Evolutionary conservation across 92 coral and sea anemone genomes (phyloP).

Genomic region (Actinostola sp.): DNA sequence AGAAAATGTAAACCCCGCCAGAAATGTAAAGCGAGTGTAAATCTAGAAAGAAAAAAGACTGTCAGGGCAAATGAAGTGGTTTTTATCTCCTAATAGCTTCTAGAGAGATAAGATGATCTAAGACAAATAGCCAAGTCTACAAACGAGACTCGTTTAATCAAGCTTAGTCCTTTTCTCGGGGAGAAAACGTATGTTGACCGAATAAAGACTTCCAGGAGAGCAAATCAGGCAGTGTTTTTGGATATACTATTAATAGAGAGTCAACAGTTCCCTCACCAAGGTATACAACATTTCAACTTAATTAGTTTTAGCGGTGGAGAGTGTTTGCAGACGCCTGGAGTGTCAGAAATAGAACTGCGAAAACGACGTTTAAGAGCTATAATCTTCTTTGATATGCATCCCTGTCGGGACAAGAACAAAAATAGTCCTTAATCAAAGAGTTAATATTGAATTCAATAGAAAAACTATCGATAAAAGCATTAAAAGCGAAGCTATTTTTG

Average conservation of each 20-base stretch:
- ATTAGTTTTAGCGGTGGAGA: constrained; percentile 17
- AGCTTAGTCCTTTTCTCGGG: neutral
- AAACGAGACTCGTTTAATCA: neutral
- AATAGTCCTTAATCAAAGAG: neutral
- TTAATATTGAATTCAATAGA: too few species aligned
- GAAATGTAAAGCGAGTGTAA: constrained; percentile 14
- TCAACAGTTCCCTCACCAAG: constrained; percentile 5
- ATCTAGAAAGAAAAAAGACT: constrained; percentile 1
- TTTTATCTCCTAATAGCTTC: neutral
- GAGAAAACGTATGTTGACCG: neutral
- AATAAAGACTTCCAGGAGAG: neutral
- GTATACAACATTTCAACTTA: constrained; percentile 15
- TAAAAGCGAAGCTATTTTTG: too few species aligned
- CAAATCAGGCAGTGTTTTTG: neutral
- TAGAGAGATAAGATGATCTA: neutral
- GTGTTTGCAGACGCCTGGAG: constrained; percentile 2
- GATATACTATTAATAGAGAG: constrained; percentile 1
- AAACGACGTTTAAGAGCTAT: neutral
- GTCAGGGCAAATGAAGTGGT: constrained; percentile 17
- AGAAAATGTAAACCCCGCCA: constrained; percentile 19
- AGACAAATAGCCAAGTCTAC: neutral
- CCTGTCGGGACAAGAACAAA: neutral
- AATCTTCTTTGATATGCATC: neutral
- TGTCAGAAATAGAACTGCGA: neutral
- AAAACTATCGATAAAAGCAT: too few species aligned